These are phyloP conservation scores for Epinotia nisella DNA, from an alignment of 2,888 invertebrate genomes.

Conservation along the genomic window DNA sequence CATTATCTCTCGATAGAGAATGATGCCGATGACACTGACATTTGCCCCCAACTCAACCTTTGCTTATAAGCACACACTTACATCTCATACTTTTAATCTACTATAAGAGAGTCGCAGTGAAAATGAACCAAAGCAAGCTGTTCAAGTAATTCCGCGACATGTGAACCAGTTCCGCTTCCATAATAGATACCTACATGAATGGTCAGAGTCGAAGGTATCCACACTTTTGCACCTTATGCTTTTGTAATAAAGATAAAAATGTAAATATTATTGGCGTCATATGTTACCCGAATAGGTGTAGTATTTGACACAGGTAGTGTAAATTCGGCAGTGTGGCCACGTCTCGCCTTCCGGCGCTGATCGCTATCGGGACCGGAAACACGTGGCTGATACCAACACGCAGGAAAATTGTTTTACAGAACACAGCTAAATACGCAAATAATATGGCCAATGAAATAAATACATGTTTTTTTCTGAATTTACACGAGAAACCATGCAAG, in stretches of 20 bases:
- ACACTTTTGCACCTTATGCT: not conserved
- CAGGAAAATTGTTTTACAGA: conserved; percentile 18
- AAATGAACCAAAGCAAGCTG: not conserved
- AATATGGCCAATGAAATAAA: conserved; percentile 18
- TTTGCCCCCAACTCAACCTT: not conserved
- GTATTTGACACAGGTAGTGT: conserved; percentile 27
- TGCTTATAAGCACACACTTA: too few relatives aligned
- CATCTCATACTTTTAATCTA: not conserved
- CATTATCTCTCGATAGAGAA: not conserved
- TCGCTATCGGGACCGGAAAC: conserved; percentile 40
- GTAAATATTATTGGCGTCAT: not conserved
- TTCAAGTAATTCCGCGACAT: not conserved
- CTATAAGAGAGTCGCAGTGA: not conserved
- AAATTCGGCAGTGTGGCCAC: conserved; percentile 36
- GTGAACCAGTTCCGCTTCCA: not conserved
- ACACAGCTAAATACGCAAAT: conserved; percentile 28
- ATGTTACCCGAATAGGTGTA: not conserved
- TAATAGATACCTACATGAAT: not conserved
- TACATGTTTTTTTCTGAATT: not conserved
- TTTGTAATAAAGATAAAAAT: not conserved
- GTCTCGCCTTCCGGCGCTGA: conserved; percentile 36
- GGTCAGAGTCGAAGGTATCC: not conserved
- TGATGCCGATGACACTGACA: conserved; percentile 4
- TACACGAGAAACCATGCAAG: not conserved
- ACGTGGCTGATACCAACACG: conserved; percentile 34